phyloP scores from a whole-genome alignment of 2,888 invertebrate genomes.

The Sinotaia quadrata region DNA sequence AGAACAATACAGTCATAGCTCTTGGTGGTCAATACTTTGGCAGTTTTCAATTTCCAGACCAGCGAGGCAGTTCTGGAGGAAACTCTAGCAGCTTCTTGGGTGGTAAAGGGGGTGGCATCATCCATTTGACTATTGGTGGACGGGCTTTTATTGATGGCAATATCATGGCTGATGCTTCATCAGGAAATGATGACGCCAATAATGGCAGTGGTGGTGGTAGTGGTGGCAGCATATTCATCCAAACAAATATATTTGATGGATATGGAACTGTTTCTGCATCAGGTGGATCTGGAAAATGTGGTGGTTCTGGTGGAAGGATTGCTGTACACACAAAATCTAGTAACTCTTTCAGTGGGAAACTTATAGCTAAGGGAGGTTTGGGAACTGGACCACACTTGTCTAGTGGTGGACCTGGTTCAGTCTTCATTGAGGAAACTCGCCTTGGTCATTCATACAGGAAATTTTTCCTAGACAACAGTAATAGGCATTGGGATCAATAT shows the following conservation, averaged over 20 bases:
- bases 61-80: constrained; percentile 51
- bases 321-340: constrained; percentile 43
- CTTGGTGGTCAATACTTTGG: constrained; percentile 51
- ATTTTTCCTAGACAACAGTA: constrained; percentile 48
- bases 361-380: constrained; percentile 47
- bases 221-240: constrained; percentile 51
- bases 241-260: constrained; percentile 47
- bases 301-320: constrained; percentile 57
- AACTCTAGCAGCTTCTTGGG: constrained; percentile 30
- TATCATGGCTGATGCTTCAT: constrained; percentile 35
- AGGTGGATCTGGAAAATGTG: constrained; percentile 50
- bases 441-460: constrained; percentile 46
- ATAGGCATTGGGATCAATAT: constrained; percentile 51
- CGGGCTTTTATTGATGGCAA: constrained; percentile 42
- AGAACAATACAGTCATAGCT: constrained; percentile 19
- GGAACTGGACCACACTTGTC: constrained; percentile 37
- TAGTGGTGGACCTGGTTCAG: constrained; percentile 54
- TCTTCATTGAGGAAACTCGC: constrained; percentile 50
- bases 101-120: constrained; percentile 48
- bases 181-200: constrained; percentile 20
- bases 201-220: constrained; percentile 51
- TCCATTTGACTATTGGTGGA: constrained; percentile 44
- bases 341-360: constrained; percentile 47
- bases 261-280: constrained; percentile 46
- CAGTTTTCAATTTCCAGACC: constrained; percentile 43